Conservation (phyloP, 2,888 invertebrate genomes). For the Adelognathus sp. region DNA sequence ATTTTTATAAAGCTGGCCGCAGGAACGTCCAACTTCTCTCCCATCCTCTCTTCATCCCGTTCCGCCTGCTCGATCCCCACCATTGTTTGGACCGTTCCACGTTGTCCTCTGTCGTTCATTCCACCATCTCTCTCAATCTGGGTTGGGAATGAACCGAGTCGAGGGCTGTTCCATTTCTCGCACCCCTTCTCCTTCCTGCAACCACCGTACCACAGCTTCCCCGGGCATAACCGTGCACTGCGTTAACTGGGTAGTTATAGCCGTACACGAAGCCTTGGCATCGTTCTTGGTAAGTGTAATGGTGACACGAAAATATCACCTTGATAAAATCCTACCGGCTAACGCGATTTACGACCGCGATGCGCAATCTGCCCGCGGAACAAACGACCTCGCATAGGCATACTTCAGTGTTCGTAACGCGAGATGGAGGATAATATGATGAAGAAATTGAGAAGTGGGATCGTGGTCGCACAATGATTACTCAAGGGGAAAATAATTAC, state of each 20-base stretch:
- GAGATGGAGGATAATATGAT: not conserved
- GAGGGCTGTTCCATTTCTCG: conserved; percentile 4
- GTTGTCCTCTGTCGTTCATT: conserved; percentile 11
- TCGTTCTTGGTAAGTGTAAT: conserved; percentile 76
- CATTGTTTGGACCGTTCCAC: conserved; percentile 51
- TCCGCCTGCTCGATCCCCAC: conserved; percentile 60
- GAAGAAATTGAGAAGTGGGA: not conserved
- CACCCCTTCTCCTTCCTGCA: not conserved
- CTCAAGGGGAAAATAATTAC: not conserved
- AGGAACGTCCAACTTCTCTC: conserved; percentile 58
- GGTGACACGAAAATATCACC: conserved; percentile 75
- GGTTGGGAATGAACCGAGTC: conserved; percentile 6
- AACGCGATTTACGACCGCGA: conserved; percentile 71
- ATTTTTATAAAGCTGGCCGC: conserved; percentile 75
- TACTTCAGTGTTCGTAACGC: conserved; percentile 53
- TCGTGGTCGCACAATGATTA: not conserved
- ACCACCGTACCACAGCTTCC: not conserved
- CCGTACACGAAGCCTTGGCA: conserved; percentile 58
- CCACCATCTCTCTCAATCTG: not conserved
- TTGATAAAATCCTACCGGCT: conserved; percentile 72
- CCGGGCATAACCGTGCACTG: conserved; percentile 57
- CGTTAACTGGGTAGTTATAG: conserved; percentile 74
- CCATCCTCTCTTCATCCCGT: conserved; percentile 39
- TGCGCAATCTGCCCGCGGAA: conserved; percentile 70
- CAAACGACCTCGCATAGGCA: conserved; percentile 62